These are phyloP conservation scores for Montipora sp. DNA, from an alignment of 64 coral and sea anemone genomes.

Conservation along the genomic window DNA sequence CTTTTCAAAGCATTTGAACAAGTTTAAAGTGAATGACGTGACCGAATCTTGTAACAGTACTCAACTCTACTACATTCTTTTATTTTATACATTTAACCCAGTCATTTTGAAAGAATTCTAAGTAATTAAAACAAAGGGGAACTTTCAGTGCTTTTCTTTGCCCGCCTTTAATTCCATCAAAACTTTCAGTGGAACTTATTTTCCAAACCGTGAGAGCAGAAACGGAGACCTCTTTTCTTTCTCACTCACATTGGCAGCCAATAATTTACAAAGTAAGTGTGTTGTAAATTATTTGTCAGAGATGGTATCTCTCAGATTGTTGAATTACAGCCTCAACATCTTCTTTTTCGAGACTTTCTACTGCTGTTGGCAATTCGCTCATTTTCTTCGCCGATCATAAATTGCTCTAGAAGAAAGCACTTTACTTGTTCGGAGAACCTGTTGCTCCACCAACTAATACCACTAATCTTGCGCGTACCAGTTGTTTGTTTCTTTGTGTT, in stretches of 20 bases:
- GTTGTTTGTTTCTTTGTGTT: conserved; percentile 46
- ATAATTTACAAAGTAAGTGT: neutral
- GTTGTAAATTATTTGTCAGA: neutral
- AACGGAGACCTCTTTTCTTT: neutral
- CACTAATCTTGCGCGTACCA: conserved; percentile 18
- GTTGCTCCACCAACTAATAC: conserved; percentile 30
- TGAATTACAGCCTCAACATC: neutral
- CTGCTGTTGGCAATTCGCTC: conserved; percentile 7
- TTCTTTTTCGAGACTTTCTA: neutral
- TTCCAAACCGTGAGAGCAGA: neutral
- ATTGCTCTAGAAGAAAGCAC: conserved; percentile 23
- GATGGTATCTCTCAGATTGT: neutral
- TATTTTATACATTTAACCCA: too few species aligned
- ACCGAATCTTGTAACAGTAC: too few species aligned
- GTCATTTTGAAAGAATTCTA: neutral
- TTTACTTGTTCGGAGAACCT: conserved; percentile 18
- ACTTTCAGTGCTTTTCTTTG: too few species aligned
- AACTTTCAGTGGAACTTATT: neutral
- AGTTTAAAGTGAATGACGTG: too few species aligned
- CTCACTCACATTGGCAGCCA: neutral
- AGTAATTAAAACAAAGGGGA: too few species aligned
- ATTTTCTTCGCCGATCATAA: conserved; percentile 45
- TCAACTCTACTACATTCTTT: too few species aligned
- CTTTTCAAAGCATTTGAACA: too few species aligned
- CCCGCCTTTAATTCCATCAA: too few species aligned